Evolutionary conservation across 64 coral and sea anemone genomes (phyloP), one percentile per base, ranked within the genome.

Genomic region (Montipora efflorescens): DNA sequence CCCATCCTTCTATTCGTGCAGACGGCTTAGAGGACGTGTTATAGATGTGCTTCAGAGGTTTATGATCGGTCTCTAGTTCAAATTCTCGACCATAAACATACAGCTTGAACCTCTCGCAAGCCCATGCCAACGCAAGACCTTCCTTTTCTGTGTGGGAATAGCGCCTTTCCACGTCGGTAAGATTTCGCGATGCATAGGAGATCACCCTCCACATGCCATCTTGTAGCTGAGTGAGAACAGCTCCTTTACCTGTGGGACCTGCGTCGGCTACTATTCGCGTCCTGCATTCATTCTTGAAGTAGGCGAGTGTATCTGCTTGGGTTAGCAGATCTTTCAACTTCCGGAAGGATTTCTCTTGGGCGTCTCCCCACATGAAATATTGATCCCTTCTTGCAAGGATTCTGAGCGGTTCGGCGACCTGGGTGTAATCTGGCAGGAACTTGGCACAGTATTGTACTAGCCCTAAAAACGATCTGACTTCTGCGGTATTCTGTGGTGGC

Each of bases 141-240:
- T 90, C 88, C 44, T 90, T 90, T 62, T 90, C 76, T 77, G 70
- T 92, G 20, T 92, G 79, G 49, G 90, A 50, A 84, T 92, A 92
- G 2, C 79, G 47, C 50, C 80, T 80, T 57, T 80, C 76, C 7
- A 90, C 75, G 48, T 80, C 75, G 1, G 77, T 79, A 43, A 80
- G 88, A 45, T 80, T 90, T 51, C 88, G 47, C 14, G 88, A 90
- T 59, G 88, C 75, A 90, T 90, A 90, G 45, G 76, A 90, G 3
- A 66, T 25, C 68, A 62, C 75, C 80, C 55, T 62, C 76, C 88
- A 90, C 36, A 79, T 5, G 23, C 47, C 77, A 71, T 48, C 88
- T 80, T 79, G 88, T 55, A 43, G 51, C 76, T 90, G 88, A 10
- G 59, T 20, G 4, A 90, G 11, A n/a, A 79, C 77, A 20, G 88